These are phyloP conservation scores for Heteromurus nitidus DNA, from an alignment of 2,888 invertebrate genomes.

Conservation along the genomic window DNA sequence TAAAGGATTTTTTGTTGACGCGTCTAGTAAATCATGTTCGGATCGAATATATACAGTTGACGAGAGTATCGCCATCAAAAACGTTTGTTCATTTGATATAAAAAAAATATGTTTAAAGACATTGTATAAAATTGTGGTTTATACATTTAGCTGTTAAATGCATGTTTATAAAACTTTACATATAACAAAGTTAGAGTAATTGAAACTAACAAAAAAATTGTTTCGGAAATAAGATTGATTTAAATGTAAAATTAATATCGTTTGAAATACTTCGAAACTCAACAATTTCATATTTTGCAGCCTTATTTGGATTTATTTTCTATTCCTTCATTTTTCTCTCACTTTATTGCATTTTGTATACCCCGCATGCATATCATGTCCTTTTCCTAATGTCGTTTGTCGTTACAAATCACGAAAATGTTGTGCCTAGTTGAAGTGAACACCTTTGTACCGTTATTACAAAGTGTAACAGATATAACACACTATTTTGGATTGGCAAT, in stretches of 20 bases:
- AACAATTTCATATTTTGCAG: background rate
- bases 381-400: background rate
- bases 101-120: slow-evolving; percentile 10
- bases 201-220: slow-evolving; percentile 25
- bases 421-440: too few species aligned
- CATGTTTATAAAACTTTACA: slow-evolving; percentile 41
- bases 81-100: slow-evolving; percentile 42
- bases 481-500: too few species aligned
- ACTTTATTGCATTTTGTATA: slow-evolving; percentile 1
- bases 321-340: slow-evolving; percentile 14
- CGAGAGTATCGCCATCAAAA: slow-evolving; percentile 18
- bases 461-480: too few species aligned
- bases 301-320: background rate
- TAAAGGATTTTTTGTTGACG: slow-evolving; percentile 21
- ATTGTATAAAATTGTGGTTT: slow-evolving; percentile 28
- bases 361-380: slow-evolving; percentile 17
- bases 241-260: slow-evolving; percentile 22
- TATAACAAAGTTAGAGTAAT: slow-evolving; percentile 19
- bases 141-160: slow-evolving; percentile 33
- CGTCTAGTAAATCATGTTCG: slow-evolving; percentile 13
- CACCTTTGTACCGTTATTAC: too few species aligned
- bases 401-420: too few species aligned
- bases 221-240: slow-evolving; percentile 26
- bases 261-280: slow-evolving; percentile 19
- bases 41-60: slow-evolving; percentile 14